phyloP scores from a whole-genome alignment of 1,140 invertebrate species.

The Caenorhabditis brenneri region DNA sequence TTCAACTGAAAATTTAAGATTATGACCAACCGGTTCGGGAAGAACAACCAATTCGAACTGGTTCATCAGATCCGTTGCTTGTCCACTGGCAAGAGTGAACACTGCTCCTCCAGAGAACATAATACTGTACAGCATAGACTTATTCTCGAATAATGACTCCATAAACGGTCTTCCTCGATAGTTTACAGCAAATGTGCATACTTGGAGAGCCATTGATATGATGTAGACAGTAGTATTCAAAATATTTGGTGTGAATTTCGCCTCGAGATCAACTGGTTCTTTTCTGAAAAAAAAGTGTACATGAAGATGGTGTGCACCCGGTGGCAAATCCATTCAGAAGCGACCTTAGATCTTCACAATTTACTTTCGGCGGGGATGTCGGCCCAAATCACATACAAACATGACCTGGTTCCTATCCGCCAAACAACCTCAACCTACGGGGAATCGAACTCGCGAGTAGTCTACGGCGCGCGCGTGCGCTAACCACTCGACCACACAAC shows the following conservation, averaged over 20 bases:
- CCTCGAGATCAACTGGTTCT: slow-evolving; percentile 78
- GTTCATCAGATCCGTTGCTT: slow-evolving; percentile 71
- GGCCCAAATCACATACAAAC: slow-evolving; percentile 38
- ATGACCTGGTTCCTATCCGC: slow-evolving; percentile 43
- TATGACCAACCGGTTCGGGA: slow-evolving; percentile 56
- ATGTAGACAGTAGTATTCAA: slow-evolving; percentile 98
- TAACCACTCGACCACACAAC: slow-evolving; percentile 38
- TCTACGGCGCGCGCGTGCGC: neutral
- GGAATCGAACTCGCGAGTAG: slow-evolving; percentile 20
- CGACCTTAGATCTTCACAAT: slow-evolving; percentile 33
- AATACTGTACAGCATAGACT: slow-evolving; percentile 81
- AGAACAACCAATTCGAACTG: slow-evolving; percentile 73
- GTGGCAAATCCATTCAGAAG: slow-evolving; percentile 27
- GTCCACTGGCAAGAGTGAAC: slow-evolving; percentile 71
- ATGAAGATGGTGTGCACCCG: slow-evolving; percentile 28
- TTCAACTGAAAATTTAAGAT: neutral
- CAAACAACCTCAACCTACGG: neutral
- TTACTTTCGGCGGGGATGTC: slow-evolving; percentile 37
- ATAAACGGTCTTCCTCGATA: slow-evolving; percentile 98
- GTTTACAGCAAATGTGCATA: slow-evolving; percentile 97
- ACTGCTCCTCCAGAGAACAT: slow-evolving; percentile 72
- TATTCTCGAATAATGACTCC: slow-evolving; percentile 91
- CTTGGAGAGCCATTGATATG: slow-evolving; percentile 93
- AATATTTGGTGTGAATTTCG: slow-evolving; percentile 88
- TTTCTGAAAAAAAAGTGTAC: slow-evolving; percentile 55